Conservation (phyloP, 2,888 invertebrate species). For the Rhamnusium bicolor region DNA sequence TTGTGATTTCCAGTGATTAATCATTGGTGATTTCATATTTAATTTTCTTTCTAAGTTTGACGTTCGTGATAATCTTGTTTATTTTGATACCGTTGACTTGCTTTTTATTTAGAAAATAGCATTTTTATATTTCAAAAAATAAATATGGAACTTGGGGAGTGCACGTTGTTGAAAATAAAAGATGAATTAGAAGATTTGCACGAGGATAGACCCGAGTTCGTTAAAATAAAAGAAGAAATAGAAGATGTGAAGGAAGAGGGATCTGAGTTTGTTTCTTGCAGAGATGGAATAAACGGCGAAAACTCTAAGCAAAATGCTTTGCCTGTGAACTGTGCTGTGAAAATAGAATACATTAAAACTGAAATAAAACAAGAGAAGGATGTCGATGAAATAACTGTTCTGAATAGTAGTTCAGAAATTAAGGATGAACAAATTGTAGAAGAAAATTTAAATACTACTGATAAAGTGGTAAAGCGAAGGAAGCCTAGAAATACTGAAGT, state of each 20-base stretch:
- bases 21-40: too few relatives aligned
- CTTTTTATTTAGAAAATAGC: too few relatives aligned
- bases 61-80: too few relatives aligned
- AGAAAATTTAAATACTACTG: too few relatives aligned
- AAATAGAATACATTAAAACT: neutral
- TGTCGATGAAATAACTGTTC: neutral
- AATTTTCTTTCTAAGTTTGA: too few relatives aligned
- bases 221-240: neutral
- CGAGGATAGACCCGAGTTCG: neutral
- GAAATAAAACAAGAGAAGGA: neutral
- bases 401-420: neutral
- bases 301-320: neutral
- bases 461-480: neutral
- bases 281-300: neutral
- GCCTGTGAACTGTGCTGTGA: neutral
- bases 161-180: neutral
- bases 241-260: neutral
- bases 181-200: neutral
- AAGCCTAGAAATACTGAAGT: neutral
- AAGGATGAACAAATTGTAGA: neutral
- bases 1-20: too few relatives aligned
- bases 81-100: too few relatives aligned
- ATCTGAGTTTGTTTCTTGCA: neutral
- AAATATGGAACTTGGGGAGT: neutral
- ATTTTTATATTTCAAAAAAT: neutral